These are phyloP conservation scores for Lasioglossum albipes DNA, from an alignment of 1,140 invertebrate genomes.

Conservation along the genomic window DNA sequence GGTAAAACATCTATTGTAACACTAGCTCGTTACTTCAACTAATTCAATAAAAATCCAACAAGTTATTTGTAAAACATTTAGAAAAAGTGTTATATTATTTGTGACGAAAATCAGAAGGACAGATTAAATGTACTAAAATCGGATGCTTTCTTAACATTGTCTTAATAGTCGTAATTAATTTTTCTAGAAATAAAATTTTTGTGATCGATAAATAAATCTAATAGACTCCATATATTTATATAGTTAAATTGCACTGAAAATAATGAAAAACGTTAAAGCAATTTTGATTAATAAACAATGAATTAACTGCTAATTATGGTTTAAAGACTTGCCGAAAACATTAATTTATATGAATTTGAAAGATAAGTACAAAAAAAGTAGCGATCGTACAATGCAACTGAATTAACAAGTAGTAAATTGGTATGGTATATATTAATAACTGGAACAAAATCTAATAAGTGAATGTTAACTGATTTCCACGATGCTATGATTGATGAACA, in stretches of 20 bases:
- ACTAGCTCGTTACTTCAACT: background rate
- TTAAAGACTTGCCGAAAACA: background rate
- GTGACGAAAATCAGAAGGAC: background rate
- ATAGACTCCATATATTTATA: background rate
- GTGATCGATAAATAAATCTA: background rate
- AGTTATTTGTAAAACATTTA: slow-evolving; percentile 16
- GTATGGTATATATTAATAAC: slow-evolving; percentile 57
- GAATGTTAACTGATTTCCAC: slow-evolving; percentile 62
- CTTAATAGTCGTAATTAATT: background rate
- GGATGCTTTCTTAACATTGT: background rate
- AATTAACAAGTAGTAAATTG: slow-evolving; percentile 65
- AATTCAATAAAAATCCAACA: slow-evolving; percentile 5
- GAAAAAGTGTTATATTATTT: background rate
- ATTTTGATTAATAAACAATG: background rate
- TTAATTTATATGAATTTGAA: background rate
- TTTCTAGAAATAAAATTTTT: background rate
- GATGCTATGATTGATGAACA: slow-evolving; percentile 59
- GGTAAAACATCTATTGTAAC: background rate
- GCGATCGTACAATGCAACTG: slow-evolving; percentile 53
- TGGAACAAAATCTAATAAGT: slow-evolving; percentile 56
- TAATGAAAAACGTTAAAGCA: background rate
- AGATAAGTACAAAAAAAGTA: background rate
- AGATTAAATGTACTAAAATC: slow-evolving; percentile 15
- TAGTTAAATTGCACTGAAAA: too few relatives aligned
- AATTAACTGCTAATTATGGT: background rate